Evolutionary conservation across 2,113 vertebrate genomes (phyloP).

Genomic region (Callopanchax toddi): DNA sequence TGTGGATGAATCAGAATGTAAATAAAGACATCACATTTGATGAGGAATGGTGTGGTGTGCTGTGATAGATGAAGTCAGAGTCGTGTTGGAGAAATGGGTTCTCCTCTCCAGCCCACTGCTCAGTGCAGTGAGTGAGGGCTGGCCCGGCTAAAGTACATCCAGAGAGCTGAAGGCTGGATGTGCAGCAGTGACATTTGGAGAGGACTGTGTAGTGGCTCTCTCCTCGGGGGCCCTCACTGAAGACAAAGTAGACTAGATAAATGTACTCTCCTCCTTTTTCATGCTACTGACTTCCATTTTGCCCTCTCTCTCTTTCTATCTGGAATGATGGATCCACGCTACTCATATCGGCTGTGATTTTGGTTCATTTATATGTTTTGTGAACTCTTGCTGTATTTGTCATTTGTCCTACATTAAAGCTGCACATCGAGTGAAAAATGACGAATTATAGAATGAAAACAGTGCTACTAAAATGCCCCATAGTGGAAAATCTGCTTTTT

Average conservation of each 20-base stretch:
- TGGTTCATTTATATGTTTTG: not conserved
- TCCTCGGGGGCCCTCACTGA: slow-evolving; percentile 32
- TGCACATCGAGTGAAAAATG: slow-evolving; percentile 7
- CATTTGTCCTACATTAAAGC: not conserved
- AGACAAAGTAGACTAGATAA: slow-evolving; percentile 34
- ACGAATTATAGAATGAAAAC: not conserved
- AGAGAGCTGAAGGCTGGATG: slow-evolving; percentile 35
- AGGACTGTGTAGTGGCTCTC: slow-evolving; percentile 17
- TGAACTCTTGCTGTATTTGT: not conserved
- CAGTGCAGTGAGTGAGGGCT: not conserved
- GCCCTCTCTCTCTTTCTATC: not conserved
- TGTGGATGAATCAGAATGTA: slow-evolving; percentile 51
- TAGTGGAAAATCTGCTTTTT: not conserved
- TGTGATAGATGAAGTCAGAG: slow-evolving; percentile 25
- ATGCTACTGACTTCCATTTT: slow-evolving; percentile 6
- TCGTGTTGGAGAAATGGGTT: slow-evolving; percentile 16
- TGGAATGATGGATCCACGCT: not conserved
- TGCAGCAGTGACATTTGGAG: slow-evolving; percentile 48
- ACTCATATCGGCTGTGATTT: not conserved
- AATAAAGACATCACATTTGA: slow-evolving; percentile 29
- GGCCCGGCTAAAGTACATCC: slow-evolving; percentile 41
- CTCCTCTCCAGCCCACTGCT: slow-evolving; percentile 13
- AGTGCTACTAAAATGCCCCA: not conserved
- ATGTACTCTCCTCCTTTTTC: slow-evolving; percentile 1
- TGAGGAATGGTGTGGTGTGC: slow-evolving; percentile 9